Evolutionary conservation across 64 coral and sea anemone species (phyloP).

Genomic region (Orbicella faveolata): DNA sequence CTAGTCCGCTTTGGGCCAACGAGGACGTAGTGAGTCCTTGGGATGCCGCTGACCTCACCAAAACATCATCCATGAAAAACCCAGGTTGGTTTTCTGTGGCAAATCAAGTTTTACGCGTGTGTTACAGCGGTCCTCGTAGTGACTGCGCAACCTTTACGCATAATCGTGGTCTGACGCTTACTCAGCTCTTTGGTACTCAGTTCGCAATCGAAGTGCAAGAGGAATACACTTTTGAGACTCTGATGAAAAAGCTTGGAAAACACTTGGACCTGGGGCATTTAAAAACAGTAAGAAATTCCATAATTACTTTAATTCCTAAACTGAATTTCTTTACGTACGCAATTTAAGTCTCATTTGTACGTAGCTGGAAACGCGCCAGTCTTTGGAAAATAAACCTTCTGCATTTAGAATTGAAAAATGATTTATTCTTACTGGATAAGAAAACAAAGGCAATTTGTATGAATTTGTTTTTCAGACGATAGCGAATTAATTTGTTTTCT

Average conservation of each 20-base stretch:
- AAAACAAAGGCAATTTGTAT: too few relatives aligned
- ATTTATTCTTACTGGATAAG: too few relatives aligned
- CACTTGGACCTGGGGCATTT: constrained; percentile 84
- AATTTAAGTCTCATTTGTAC: too few relatives aligned
- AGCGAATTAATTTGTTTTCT: too few relatives aligned
- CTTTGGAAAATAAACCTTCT: too few relatives aligned
- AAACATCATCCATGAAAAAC: constrained; percentile 94
- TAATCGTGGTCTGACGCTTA: constrained; percentile 59
- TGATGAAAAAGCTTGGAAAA: constrained; percentile 96
- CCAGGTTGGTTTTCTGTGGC: constrained; percentile 82
- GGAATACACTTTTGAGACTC: constrained; percentile 73
- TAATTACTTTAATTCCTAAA: neutral
- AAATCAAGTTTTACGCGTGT: constrained; percentile 69
- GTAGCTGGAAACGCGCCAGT: too few relatives aligned
- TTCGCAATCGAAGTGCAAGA: constrained; percentile 89
- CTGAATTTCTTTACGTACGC: too few relatives aligned
- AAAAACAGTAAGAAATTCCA: constrained; percentile 73
- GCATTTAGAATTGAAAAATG: too few relatives aligned
- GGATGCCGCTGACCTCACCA: constrained; percentile 78
- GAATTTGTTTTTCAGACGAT: too few relatives aligned
- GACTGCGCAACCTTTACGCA: constrained; percentile 94
- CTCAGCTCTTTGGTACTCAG: constrained; percentile 75
- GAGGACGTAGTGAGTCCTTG: constrained; percentile 73
- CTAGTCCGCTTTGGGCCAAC: constrained; percentile 86
- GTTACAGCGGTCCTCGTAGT: constrained; percentile 90